phyloP scores from a whole-genome alignment of 2,113 vertebrate species.

The Butastur rufipennis region DNA sequence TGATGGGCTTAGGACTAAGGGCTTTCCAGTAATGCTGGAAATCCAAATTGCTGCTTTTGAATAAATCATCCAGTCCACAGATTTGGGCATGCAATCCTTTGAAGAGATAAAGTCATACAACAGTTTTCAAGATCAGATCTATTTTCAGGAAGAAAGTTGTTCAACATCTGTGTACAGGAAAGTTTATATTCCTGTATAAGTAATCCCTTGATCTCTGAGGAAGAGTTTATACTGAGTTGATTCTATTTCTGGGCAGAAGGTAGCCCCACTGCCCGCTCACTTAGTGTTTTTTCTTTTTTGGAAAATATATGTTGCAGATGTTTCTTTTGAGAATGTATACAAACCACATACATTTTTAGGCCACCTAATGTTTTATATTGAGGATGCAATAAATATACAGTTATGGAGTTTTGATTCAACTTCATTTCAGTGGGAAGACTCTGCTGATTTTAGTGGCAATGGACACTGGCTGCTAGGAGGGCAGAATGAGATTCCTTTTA shows the following conservation, averaged over 20 bases:
- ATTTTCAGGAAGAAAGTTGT: conserved; percentile 11
- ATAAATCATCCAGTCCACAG: not conserved
- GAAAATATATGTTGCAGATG: not conserved
- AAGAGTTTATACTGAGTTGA: not conserved
- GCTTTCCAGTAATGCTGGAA: not conserved
- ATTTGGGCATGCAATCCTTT: not conserved
- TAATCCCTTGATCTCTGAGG: not conserved
- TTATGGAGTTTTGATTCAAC: not conserved
- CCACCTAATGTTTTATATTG: not conserved
- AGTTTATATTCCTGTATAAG: not conserved
- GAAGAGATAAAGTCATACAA: not conserved
- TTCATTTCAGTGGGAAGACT: not conserved
- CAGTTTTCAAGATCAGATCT: not conserved
- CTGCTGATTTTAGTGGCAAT: not conserved
- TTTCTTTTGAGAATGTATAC: not conserved
- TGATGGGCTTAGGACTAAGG: not conserved
- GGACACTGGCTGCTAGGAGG: not conserved
- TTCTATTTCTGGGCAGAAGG: conserved; percentile 1
- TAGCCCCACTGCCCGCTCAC: not conserved
- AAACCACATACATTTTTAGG: not conserved
- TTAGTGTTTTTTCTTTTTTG: not conserved
- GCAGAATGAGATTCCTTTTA: not conserved
- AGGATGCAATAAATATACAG: not conserved
- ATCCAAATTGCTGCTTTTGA: not conserved
- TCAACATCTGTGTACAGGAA: not conserved